Evolutionary conservation across 92 coral and sea anemone genomes (phyloP).

Genomic region (Desmophyllum pertusum): DNA sequence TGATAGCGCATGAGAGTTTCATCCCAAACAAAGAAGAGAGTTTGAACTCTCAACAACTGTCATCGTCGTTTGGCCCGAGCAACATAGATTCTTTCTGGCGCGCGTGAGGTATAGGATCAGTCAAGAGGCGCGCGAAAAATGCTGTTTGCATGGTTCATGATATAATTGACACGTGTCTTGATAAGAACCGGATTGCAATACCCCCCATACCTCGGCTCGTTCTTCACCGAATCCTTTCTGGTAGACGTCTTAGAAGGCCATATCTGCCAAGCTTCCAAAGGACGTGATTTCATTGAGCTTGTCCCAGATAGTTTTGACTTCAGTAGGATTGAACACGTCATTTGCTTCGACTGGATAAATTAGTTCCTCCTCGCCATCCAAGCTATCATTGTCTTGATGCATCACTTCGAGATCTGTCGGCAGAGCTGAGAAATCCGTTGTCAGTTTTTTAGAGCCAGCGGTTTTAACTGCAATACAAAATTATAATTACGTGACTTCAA

Average conservation of each 20-base stretch:
- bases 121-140: too few species aligned
- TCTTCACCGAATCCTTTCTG: background rate
- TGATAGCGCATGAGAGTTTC: too few species aligned
- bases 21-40: too few species aligned
- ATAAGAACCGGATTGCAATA: background rate
- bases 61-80: too few species aligned
- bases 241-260: slow-evolving; percentile 17
- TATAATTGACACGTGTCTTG: too few species aligned
- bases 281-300: background rate
- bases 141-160: too few species aligned
- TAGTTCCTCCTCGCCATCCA: slow-evolving; percentile 2
- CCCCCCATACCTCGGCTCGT: slow-evolving; percentile 4
- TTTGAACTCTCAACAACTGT: too few species aligned
- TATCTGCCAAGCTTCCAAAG: background rate
- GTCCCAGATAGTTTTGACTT: slow-evolving; percentile 26
- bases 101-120: too few species aligned
- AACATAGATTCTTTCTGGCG: too few species aligned
- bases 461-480: background rate
- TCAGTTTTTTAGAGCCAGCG: background rate
- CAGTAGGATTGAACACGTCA: background rate
- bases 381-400: background rate
- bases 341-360: slow-evolving; percentile 10
- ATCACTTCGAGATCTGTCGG: background rate
- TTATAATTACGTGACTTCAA: background rate
- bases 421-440: background rate